Evolutionary conservation across 2,113 vertebrate species (phyloP), one percentile per base, ranked within the genome.

Genomic region (Phrynosoma blainvillii): DNA sequence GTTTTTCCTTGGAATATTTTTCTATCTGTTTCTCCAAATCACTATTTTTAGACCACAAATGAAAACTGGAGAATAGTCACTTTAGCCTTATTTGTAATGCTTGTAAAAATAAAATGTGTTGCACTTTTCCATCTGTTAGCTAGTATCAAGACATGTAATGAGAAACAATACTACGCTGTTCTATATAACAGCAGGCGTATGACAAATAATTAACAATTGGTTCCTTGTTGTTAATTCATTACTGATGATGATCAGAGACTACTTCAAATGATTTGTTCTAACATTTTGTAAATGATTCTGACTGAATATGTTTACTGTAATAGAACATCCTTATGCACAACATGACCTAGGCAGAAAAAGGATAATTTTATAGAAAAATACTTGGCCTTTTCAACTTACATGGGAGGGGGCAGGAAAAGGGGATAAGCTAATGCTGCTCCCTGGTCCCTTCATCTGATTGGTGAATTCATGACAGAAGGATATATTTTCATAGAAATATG

Each of bases 141-240:
- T 65, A 87, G 30, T 66, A 83, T 62, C 80, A 88, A n/a, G 66
- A 27, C 56, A 80, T 3, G 5, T 54, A 23, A 65, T 36, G 79
- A 32, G 25, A 12, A 18, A 27, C 56, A 3, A 78, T 59, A 66
- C 66, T 71, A 78, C 21, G 18, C 52, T 54, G 32, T 76, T 68
- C 16, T 20, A 16, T 54, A 16, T 10, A 89, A 81, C 27, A 78
- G 40, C 81, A 82, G 75, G n/a, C 70, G 86, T 59, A 2, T 79
- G 82, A 5, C 71, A 92, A 89, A 88, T 89, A 89, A 12, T 89
- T 87, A 87, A 82, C 23, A 13, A 66, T 77, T 71, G 75, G 52
- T 20, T 93, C 89, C 78, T 42, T 36, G 9, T 87, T 91, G 56
- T 84, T 94, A 90, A 89, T 85, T 79, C 85, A 85, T 92, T 75